Evolutionary conservation across 2,888 invertebrate species (phyloP).

Genomic region (Nephrotoma flavescens): DNA sequence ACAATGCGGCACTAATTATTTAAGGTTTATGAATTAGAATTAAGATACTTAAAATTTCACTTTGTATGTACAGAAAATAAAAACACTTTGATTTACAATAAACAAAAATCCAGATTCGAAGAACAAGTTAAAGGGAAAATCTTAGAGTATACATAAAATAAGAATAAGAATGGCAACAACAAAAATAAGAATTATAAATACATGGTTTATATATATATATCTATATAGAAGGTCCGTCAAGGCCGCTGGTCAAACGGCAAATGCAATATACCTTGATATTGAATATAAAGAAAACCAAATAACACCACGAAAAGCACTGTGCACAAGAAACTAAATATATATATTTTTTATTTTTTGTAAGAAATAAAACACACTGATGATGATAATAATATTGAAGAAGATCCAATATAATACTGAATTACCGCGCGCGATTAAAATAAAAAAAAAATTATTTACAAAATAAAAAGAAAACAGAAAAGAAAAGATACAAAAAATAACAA

Average conservation of each 20-base stretch:
- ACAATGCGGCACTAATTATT: neutral
- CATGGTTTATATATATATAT: neutral
- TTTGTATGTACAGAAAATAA: neutral
- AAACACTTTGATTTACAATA: neutral
- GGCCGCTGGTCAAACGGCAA: constrained; percentile 7
- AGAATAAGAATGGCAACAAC: neutral
- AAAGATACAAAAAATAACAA: neutral
- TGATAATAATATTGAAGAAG: constrained; percentile 3
- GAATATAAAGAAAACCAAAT: constrained; percentile 4
- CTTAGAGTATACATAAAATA: neutral
- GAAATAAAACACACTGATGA: neutral
- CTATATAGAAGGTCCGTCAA: neutral
- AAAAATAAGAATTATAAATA: neutral
- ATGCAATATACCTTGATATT: constrained; percentile 4
- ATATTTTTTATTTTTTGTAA: neutral
- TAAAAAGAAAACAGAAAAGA: neutral
- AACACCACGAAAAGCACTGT: neutral
- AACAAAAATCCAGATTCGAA: neutral
- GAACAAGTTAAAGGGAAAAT: neutral
- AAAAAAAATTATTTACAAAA: neutral
- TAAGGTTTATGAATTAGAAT: neutral
- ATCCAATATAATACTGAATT: constrained; percentile 4
- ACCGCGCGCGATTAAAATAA: constrained; percentile 3
- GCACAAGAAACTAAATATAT: neutral
- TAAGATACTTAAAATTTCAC: neutral